These are phyloP conservation scores for Mizuhopecten yessoensis DNA, from an alignment of 1,140 invertebrate genomes.

Conservation along the genomic window DNA sequence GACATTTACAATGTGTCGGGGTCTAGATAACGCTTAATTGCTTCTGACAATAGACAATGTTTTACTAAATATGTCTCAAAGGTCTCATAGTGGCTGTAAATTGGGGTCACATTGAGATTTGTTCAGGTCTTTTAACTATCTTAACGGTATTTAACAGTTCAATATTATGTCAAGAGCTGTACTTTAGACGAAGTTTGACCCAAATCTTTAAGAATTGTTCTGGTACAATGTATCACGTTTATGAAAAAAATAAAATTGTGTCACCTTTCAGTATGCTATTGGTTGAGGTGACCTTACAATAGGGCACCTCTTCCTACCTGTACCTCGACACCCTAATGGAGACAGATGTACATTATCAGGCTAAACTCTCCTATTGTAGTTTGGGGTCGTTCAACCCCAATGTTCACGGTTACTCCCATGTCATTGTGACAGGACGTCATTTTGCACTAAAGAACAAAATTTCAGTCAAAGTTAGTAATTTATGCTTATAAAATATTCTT, in stretches of 20 bases:
- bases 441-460: background rate
- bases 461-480: background rate
- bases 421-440: conserved; percentile 16
- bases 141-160: background rate
- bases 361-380: background rate
- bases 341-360: background rate
- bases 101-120: background rate
- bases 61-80: background rate
- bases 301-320: background rate
- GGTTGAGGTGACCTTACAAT: background rate
- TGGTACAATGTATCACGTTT: background rate
- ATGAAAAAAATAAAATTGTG: background rate
- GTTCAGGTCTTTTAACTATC: background rate
- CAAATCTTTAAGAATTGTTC: background rate
- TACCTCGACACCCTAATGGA: background rate
- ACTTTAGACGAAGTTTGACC: conserved; percentile 2
- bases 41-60: background rate
- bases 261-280: background rate
- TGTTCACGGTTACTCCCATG: background rate
- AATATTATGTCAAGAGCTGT: background rate
- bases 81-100: background rate
- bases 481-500: too few species aligned
- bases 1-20: background rate
- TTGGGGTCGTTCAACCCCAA: background rate
- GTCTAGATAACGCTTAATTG: background rate